These are phyloP conservation scores for Hippocampus barbouri DNA, from an alignment of 2,113 vertebrate genomes.

Conservation along the genomic window DNA sequence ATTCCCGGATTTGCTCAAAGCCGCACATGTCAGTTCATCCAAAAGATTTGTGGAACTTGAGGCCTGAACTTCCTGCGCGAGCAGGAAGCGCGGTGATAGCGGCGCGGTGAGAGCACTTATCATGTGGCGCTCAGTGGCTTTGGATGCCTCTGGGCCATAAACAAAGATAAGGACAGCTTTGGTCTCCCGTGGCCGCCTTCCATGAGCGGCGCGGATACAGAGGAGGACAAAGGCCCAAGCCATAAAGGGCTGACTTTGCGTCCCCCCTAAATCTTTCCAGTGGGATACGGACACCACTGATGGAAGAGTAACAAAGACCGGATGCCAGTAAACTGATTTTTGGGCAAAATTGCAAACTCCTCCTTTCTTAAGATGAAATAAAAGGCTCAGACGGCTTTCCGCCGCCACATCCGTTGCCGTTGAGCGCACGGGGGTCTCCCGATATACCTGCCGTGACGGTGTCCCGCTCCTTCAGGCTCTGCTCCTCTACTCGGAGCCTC, in stretches of 20 bases:
- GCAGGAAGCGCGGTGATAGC: slow-evolving; percentile 56
- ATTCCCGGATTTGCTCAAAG: too few species aligned
- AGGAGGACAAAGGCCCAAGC: slow-evolving; percentile 43
- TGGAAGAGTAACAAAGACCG: not conserved
- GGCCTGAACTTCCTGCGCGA: slow-evolving; percentile 11
- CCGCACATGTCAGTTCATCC: too few species aligned
- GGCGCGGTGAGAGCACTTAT: slow-evolving; percentile 46
- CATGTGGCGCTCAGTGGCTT: slow-evolving; percentile 17
- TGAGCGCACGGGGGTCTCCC: too few species aligned
- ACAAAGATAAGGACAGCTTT: slow-evolving; percentile 57
- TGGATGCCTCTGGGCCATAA: slow-evolving; percentile 39
- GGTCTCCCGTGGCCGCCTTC: slow-evolving; percentile 45
- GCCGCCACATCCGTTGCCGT: too few species aligned
- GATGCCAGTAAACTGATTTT: too few species aligned
- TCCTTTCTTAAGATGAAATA: too few species aligned
- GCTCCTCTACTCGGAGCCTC: slow-evolving; percentile 56
- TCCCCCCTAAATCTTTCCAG: not conserved
- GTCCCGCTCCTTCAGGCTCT: slow-evolving; percentile 60
- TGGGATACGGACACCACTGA: not conserved
- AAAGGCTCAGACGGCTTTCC: too few species aligned
- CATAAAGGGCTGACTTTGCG: slow-evolving; percentile 17
- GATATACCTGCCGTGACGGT: slow-evolving; percentile 71
- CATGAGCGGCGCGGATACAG: slow-evolving; percentile 49
- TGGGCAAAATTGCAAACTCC: too few species aligned
- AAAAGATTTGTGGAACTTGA: not conserved